Evolutionary conservation across 2,113 vertebrate species (phyloP), one percentile per base, ranked within the genome.

Genomic region (Pseudopipra pipra): DNA sequence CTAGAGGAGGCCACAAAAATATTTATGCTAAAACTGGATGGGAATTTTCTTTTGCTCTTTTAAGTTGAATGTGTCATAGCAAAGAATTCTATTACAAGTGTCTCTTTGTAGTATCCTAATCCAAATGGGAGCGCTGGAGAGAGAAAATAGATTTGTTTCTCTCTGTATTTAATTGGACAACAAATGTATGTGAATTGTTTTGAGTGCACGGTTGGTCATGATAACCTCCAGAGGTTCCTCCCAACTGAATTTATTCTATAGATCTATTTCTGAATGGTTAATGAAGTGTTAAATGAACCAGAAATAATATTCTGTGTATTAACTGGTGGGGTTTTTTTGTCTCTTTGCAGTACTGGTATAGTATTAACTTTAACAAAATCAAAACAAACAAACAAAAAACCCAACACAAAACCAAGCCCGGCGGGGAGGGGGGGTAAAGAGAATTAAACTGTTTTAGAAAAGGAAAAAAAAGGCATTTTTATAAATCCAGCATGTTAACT

Each of bases 1-100:
- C 79, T 66, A 55, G 88, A 92, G 84, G 63, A 81, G 75, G 39
- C 82, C 63, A 89, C 85, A 91, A 83, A 95, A 94, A 92, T 94
- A 88, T 79, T 97, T 78, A 85, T 0, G 2, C 83, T 93, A 77
- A 90, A 94, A 88, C 56, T 73, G 62, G 62, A 35, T 85, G 80
- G 61, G 91, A 65, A 72, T 93, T 92, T 88, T 88, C 37, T 66
- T 74, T 74, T 84, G 35, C 76, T 61, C 2, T 80, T 80, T 67
- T 20, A 46, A 79, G 55, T 59, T 83, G 55, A 80, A 55, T 84
- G n/a, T 93, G 76, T 87, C 70, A 35, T 52, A 46, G 43, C 47
- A 67, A 82, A 87, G 70, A 91, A 71, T 63, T 90, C 28, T 86
- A 15, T 71, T 85, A 10, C 7, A 46, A 74, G 33, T 77, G 28